A percentile compares a stretch with the other conserved stretches of the same genome.
Evolutionary conservation across 2,797 vertebrate species (phyloP).

Genomic region (Mus minutoides): DNA sequence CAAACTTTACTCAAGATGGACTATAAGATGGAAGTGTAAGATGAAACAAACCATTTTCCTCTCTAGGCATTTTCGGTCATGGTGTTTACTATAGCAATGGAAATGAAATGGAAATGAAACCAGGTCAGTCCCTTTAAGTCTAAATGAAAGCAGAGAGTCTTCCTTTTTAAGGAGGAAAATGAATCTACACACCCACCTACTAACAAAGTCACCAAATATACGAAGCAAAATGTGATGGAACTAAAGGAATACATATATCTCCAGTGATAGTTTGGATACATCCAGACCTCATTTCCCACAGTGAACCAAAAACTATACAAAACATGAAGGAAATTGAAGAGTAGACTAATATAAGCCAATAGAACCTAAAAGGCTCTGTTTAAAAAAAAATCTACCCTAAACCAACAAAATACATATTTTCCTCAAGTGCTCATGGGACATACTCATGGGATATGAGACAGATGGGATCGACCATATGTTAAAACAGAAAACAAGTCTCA

Average conservation of each 20-base stretch:
- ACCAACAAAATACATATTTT: slow-evolving; percentile 11
- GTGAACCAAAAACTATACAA: neutral
- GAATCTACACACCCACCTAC: neutral
- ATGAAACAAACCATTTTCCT: neutral
- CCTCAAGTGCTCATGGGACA: neutral
- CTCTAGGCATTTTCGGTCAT: neutral
- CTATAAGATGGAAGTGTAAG: neutral
- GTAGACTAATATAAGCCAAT: neutral
- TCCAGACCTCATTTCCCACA: neutral
- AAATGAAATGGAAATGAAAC: neutral
- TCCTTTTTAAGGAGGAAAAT: slow-evolving; percentile 18
- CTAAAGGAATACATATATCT: neutral
- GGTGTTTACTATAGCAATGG: neutral
- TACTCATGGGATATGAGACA: neutral
- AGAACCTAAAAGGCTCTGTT: neutral
- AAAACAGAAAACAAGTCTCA: slow-evolving; percentile 46
- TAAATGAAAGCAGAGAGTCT: neutral
- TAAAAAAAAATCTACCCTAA: neutral
- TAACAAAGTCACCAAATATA: neutral
- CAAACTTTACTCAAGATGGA: neutral
- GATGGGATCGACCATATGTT: slow-evolving; percentile 16
- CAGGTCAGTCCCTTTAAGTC: neutral
- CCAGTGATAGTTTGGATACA: neutral
- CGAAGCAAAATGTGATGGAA: neutral
- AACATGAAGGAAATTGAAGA: neutral